Evolutionary conservation across 2,888 invertebrate species (phyloP).

Genomic region (Mayetiola destructor): DNA sequence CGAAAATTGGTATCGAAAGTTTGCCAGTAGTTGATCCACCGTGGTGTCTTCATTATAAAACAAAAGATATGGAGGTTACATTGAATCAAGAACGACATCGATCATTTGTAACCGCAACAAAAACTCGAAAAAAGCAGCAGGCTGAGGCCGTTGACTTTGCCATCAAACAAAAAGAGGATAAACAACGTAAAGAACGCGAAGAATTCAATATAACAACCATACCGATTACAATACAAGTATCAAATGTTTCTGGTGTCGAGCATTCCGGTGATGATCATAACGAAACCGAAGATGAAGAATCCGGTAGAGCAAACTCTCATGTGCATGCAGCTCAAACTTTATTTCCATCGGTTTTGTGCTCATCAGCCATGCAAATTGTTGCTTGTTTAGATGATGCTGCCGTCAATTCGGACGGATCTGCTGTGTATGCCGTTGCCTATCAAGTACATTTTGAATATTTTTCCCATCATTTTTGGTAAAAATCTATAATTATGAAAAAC

Average conservation of each 20-base stretch:
- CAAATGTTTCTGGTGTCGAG: conserved; percentile 85
- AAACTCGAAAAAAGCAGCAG: conserved; percentile 96
- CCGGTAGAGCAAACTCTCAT: conserved; percentile 61
- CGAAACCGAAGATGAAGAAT: conserved; percentile 55
- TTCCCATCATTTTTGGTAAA: background rate
- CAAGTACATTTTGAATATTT: conserved; percentile 46
- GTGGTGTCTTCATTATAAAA: conserved; percentile 96
- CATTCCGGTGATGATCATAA: conserved; percentile 76
- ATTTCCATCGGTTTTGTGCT: conserved; percentile 93
- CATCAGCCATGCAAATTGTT: conserved; percentile 89
- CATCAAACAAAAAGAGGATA: conserved; percentile 88
- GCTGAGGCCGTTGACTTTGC: conserved; percentile 95
- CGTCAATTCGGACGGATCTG: conserved; percentile 81
- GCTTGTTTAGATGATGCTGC: conserved; percentile 91
- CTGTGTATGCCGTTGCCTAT: conserved; percentile 94
- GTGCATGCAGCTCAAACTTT: conserved; percentile 85
- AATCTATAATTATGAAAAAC: background rate
- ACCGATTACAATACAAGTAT: conserved; percentile 87
- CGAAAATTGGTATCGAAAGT: conserved; percentile 93
- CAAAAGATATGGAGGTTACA: conserved; percentile 97
- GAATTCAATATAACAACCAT: conserved; percentile 92
- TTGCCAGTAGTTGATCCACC: conserved; percentile 94
- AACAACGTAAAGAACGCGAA: conserved; percentile 85
- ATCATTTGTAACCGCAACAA: conserved; percentile 93
- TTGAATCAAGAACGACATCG: conserved; percentile 93